Conservation (phyloP, 35 echinoderm and acorn worm species). For the Chiridota heheva region DNA sequence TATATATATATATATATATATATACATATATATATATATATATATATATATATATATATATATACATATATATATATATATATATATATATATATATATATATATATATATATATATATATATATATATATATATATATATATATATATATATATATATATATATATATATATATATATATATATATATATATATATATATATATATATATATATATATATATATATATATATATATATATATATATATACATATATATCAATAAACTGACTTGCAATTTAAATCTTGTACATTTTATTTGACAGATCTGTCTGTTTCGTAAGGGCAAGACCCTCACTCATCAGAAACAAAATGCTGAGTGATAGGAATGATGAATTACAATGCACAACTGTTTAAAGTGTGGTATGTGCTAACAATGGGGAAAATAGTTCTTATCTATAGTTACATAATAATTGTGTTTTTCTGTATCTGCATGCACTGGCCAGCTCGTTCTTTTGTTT, state of each 20-base stretch:
- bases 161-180: slow-evolving; percentile 5
- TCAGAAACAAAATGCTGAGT: too few relatives aligned
- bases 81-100: neutral
- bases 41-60: slow-evolving; percentile 2
- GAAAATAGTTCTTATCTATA: too few relatives aligned
- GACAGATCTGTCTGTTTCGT: too few relatives aligned
- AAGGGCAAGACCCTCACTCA: too few relatives aligned
- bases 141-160: neutral
- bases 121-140: slow-evolving; percentile 2
- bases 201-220: neutral
- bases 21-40: neutral
- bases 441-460: too few relatives aligned
- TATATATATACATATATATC: too few relatives aligned
- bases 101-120: neutral
- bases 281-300: too few relatives aligned
- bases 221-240: neutral
- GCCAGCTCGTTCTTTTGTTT: too few relatives aligned
- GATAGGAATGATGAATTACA: too few relatives aligned
- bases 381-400: too few relatives aligned
- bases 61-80: neutral
- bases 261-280: neutral
- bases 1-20: slow-evolving; percentile 2
- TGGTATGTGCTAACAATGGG: too few relatives aligned
- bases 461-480: too few relatives aligned
- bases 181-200: neutral